Evolutionary conservation across 1,140 invertebrate species (phyloP).

Genomic region (Lordiphosa clarofinis): DNA sequence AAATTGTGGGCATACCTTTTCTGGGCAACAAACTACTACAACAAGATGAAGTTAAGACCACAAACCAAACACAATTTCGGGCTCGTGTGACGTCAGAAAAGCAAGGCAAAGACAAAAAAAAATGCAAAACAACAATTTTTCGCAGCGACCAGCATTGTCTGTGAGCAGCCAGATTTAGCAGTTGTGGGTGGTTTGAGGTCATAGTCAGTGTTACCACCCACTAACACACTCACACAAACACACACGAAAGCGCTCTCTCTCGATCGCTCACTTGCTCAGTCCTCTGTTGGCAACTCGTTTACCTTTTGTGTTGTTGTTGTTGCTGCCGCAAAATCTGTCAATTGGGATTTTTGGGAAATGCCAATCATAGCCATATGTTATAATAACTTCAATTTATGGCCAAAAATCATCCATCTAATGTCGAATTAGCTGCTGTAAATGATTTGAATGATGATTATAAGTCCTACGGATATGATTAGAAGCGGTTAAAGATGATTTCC

Average conservation of each 20-base stretch:
- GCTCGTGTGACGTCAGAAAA: conserved; percentile 39
- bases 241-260: conserved; percentile 28
- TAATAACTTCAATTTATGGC: conserved; percentile 44
- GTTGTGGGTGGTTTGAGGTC: conserved; percentile 67
- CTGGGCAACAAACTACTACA: conserved; percentile 39
- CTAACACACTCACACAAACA: conserved; percentile 9
- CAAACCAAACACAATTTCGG: conserved; percentile 22
- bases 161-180: conserved; percentile 23
- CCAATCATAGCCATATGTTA: conserved; percentile 50
- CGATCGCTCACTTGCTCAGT: conserved; percentile 13
- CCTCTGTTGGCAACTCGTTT: conserved; percentile 69
- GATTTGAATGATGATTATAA: conserved; percentile 13
- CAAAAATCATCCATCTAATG: conserved; percentile 39
- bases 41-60: conserved; percentile 23
- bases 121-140: conserved; percentile 38
- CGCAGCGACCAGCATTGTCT: conserved; percentile 23
- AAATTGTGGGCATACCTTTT: conserved; percentile 61
- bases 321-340: conserved; percentile 53
- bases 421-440: conserved; percentile 13
- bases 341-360: conserved; percentile 43
- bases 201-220: conserved; percentile 53
- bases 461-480: conserved; percentile 17
- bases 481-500: conserved; percentile 10
- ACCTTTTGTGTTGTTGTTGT: conserved; percentile 68
- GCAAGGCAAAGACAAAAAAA: conserved; percentile 21